Evolutionary conservation across 1,140 invertebrate species (phyloP), one percentile per base, ranked within the genome.

Genomic region (Bombus pascuorum): DNA sequence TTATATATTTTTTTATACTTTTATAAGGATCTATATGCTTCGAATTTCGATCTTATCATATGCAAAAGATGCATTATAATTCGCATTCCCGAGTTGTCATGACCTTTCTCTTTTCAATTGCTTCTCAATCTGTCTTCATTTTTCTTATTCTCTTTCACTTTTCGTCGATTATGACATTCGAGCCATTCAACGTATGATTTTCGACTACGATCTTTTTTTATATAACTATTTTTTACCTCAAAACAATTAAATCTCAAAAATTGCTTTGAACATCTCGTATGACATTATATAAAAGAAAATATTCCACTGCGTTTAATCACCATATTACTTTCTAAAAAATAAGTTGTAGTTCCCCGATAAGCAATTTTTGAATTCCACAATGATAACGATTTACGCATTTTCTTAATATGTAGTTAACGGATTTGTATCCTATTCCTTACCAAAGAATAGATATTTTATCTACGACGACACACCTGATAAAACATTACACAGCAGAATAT

Each of bases 391-490:
- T 28, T n/a, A 76, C 25, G 4, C 9, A 13, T 77, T 73, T 62
- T 18, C 34, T 80, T 71, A 65, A 62, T 34, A 75, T 12, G 4
- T n/a, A 76, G 42, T n/a, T 74, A 66, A 65, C n/a, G 39, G 12
- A 66, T 82, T 1, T 22, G 13, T 74, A 47, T 22, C 34, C 83
- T 39, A 74, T 44, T 73, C 66, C 78, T 53, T 83, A 83, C 66
- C 37, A 71, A 75, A 70, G 37, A 68, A 83, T 25, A 42, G n/a
- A 71, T 71, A 72, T 34, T 88, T 65, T 90, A 53, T 39, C 72
- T 53, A 25, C 71, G 71, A 66, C 68, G 68, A 80, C 80, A 68
- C 89, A 88, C 86, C 88, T 86, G 80, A 81, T 79, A 86, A 86
- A 83, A 77, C 84, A 89, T 89, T 83, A 89, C 80, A 83, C 66